phyloP scores from a whole-genome alignment of 2,888 invertebrate species.

The Xestoiulus laeticollis region DNA sequence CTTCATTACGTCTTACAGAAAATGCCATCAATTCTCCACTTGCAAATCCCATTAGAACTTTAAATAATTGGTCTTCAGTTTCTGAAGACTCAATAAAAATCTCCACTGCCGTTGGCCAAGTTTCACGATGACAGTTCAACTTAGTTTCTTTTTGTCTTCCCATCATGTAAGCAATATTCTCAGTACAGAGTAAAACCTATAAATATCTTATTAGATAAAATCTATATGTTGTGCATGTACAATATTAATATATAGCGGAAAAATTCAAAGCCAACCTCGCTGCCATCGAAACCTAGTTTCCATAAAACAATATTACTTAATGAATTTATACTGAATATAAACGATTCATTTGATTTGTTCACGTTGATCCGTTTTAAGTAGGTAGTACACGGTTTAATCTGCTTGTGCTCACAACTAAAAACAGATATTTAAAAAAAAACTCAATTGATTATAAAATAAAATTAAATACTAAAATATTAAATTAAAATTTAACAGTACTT shows the following conservation, averaged over 20 bases:
- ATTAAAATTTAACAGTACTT: background rate
- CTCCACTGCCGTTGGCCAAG: background rate
- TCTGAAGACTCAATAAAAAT: background rate
- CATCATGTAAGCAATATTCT: background rate
- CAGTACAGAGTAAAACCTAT: background rate
- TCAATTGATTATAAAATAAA: background rate
- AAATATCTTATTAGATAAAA: background rate
- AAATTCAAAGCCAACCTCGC: background rate
- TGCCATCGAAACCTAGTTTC: background rate
- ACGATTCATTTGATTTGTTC: background rate
- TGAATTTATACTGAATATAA: background rate
- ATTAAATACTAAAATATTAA: background rate
- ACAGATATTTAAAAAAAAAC: background rate
- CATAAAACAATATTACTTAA: background rate
- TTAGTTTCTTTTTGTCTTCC: background rate
- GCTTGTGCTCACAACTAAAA: background rate
- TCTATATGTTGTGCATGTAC: background rate
- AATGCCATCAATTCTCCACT: constrained; percentile 2
- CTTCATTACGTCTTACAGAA: background rate
- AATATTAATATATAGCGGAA: background rate
- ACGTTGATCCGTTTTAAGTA: background rate
- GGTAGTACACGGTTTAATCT: background rate
- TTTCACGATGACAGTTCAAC: background rate
- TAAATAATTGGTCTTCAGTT: background rate
- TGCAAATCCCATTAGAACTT: background rate